Base-by-base conservation (phyloP, 2,113 vertebrate genomes). In the Phasianus colchicus region DNA sequence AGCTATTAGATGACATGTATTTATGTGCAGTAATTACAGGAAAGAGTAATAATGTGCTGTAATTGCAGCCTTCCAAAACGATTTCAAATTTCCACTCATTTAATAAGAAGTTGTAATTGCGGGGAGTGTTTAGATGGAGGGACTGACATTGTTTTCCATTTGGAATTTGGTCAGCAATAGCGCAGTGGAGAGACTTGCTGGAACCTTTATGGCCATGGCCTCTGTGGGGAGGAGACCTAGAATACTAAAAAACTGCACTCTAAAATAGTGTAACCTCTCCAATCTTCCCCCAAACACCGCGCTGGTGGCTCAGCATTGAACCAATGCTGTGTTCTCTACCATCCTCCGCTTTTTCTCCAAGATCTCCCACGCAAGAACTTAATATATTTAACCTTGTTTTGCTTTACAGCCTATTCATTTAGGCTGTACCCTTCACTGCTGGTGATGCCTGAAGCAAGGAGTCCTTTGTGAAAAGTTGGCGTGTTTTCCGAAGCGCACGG, bases 21-120 rank as follows among this genome's bases (percentile, higher is more conserved):
- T 95, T 95, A 63, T 86, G 57, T 73, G 66, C 88, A 70, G 48
- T 92, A 95, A 96, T 96, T 95, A 95, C 80, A 93, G 83, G 90
- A 77, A 82, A 75, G 58, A 77, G 48, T 92, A 80, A 88, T 92
- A 75, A 96, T 89, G 67, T 83, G 67, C 72, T 83, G 63, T 95
- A 95, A 95, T 94, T 95, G 83, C 54, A 93, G 73, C 70, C 58
- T 83, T 89, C 69, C 83, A 78, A 75, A 96, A 91, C 61, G 72
- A 89, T 92, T 72, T 94, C 40, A 48, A 8, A 83, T 90, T 93
- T 79, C 70, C 45, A 76, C 14, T 71, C 4, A 1, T 83, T 75
- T 88, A 95, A 90, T 93, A 58, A 43, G 21, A 73, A 86, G 50
- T 21, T 82, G 58, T 50, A 82, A 66, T 65, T 90, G 77, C 78